Evolutionary conservation across 2,113 vertebrate genomes (phyloP).

Genomic region (Turnix velox): DNA sequence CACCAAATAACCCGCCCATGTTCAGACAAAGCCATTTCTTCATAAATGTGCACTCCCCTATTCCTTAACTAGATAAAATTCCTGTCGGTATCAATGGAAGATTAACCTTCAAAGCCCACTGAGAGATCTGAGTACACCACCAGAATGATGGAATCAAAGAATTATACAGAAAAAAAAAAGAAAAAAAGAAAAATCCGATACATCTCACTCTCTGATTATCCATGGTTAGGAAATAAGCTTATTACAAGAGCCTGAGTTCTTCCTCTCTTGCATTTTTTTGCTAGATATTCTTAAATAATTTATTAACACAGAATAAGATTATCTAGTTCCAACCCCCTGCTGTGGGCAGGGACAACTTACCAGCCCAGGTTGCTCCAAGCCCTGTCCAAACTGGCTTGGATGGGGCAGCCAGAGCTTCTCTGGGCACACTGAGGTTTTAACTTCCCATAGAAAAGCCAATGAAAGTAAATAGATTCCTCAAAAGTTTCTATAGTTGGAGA

Average conservation of each 20-base stretch:
- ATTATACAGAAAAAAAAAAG: neutral
- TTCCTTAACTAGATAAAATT: neutral
- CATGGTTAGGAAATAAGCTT: neutral
- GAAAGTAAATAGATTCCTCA: neutral
- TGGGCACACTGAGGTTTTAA: neutral
- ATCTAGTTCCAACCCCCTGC: no score
- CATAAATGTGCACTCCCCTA: neutral
- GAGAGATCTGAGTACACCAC: neutral
- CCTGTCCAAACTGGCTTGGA: no score
- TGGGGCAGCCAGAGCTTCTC: no score
- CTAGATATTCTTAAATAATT: neutral
- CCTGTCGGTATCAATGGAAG: neutral
- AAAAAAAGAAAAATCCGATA: neutral
- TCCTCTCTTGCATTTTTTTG: neutral
- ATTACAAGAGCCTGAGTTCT: neutral
- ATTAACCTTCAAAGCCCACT: neutral
- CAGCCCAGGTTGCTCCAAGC: no score
- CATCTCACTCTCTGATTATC: neutral
- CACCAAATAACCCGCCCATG: neutral
- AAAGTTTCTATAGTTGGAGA: neutral
- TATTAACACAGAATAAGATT: no score
- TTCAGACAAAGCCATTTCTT: neutral
- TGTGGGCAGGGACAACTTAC: no score
- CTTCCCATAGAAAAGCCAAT: neutral
- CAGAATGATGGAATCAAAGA: neutral